Percentiles rank a stretch among this genome's conserved stretches.
phyloP scores from a whole-genome alignment of 2,797 vertebrate genomes.

The Chiroxiphia lanceolata region DNA sequence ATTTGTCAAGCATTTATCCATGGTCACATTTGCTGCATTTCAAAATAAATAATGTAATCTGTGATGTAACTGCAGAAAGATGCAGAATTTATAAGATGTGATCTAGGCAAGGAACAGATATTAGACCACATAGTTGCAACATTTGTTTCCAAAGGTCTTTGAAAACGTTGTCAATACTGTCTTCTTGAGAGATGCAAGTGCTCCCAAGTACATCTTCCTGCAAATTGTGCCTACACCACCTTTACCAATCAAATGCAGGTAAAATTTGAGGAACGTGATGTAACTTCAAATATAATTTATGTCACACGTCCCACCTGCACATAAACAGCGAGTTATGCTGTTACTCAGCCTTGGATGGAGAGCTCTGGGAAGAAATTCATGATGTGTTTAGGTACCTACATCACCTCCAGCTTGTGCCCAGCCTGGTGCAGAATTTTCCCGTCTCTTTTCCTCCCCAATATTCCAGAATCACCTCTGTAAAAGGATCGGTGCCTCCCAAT shows the following conservation, averaged over 20 bases:
- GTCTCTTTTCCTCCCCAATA: fast-evolving
- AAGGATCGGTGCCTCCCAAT: fast-evolving
- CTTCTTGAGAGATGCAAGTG: background rate
- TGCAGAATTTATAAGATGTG: background rate
- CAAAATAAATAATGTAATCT: slow-evolving; percentile 12
- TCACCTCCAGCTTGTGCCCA: background rate
- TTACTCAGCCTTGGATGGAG: background rate
- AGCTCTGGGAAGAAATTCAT: background rate
- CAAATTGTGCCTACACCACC: background rate
- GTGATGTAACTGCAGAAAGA: slow-evolving; percentile 30
- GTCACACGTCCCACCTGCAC: background rate
- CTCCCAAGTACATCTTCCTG: background rate
- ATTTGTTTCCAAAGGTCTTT: slow-evolving; percentile 14
- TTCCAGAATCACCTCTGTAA: background rate
- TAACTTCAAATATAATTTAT: background rate
- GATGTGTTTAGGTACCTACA: no score
- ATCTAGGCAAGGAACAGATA: background rate
- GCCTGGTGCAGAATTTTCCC: background rate
- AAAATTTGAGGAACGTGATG: background rate
- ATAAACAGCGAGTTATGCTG: fast-evolving
- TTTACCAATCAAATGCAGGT: background rate
- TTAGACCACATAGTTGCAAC: background rate
- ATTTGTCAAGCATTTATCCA: background rate
- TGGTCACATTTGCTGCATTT: background rate
- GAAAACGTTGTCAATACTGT: background rate